Evolutionary conservation across 2,888 invertebrate genomes (phyloP), one percentile per base, ranked within the genome.

Genomic region (Oligia strigilis): DNA sequence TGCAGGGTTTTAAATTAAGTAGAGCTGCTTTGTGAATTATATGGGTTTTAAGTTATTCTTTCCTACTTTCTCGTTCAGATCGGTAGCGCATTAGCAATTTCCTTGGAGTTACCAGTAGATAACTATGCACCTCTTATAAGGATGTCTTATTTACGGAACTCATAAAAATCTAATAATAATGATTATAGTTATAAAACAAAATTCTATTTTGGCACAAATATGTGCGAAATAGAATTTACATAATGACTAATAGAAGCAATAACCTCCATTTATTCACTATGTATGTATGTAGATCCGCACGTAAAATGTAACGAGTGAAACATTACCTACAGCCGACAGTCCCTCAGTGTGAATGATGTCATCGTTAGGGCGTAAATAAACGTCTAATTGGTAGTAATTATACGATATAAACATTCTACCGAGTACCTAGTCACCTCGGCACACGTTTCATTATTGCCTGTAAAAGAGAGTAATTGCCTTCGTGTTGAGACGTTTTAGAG

Each of bases 371-470:
- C 80, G 89, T 88, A 74, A 87, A 86, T 84, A 62, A 36, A 72
- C 66, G 52, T 75, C 85, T 87, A 87, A 87, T 87, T 84, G 80
- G 67, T 71, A 71, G 82, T 88, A 87, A 87, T 87, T 87, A 87
- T 77, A 80, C 77, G 85, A 82, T 86, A 84, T 66, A 84, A 84
- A 84, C 71, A 87, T 83, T 80, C 66, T 82, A 80, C 58, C 11
- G 40, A 73, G 86, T 73, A 75, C 69, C 55, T 43, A 49, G 82
- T 69, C 62, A 77, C 82, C 73, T 72, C 78, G 71, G 52, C 62
- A 66, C 79, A 77, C 72, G 69, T 77, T 66, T 64, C 58, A 62
- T 76, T 74, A 64, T 64, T 36, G 4, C 40, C 23, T 13, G 65
- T 82, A 71, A 73, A 78, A 85, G 49, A 67, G 49, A 70, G 66